Base-by-base conservation (phyloP, 2,113 vertebrate species). In the Leptosomus discolor region DNA sequence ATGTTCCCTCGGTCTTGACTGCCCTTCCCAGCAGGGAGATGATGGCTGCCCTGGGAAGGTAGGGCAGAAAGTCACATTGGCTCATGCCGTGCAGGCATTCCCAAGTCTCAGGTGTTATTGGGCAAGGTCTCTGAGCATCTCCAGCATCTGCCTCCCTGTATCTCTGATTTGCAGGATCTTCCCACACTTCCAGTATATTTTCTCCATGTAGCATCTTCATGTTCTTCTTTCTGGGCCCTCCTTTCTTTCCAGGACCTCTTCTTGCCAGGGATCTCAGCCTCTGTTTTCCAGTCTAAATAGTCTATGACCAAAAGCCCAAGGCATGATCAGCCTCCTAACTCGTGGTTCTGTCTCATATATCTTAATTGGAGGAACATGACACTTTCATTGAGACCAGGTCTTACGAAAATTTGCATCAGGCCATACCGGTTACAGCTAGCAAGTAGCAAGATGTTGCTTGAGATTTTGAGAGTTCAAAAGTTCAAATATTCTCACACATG, bases 151-250 rank as follows among this genome's bases (percentile, higher is more conserved):
- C 41, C 24, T 83, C 27, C 8, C 5, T 4, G 2, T 3, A 54
- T 78, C 46, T 92, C 46, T 4, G 1, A 54, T 56, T 32, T 78
- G 39, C 60, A 78, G 32, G 23, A 56, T 94, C 30, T 77, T 91
- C 46, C 21, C 26, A 12, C 8, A 30, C 43, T 85, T 75, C 9
- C n/a, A 89, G 11, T 34, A 26, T 43, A 78, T 57, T 46, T 94
- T 58, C 11, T 89, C 41, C 6, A 19, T 17, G 21, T 78, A 13
- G 6, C 24, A 54, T 58, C 32, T 76, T 67, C 34, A 74, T 0
- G 0, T 27, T 61, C n/a, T 34, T 85, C n/a, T 53, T 78, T 77
- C 56, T 32, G 32, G 34, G 26, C 3, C 0, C 2, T 91, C 9
- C 29, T 84, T 84, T 91, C 12, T 91, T 86, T 86, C 20, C 29